Percentiles rank a stretch among this genome's conserved stretches.
These are phyloP conservation scores for Aepyceros melampus DNA, from an alignment of 2,113 vertebrate genomes.

Conservation along the genomic window DNA sequence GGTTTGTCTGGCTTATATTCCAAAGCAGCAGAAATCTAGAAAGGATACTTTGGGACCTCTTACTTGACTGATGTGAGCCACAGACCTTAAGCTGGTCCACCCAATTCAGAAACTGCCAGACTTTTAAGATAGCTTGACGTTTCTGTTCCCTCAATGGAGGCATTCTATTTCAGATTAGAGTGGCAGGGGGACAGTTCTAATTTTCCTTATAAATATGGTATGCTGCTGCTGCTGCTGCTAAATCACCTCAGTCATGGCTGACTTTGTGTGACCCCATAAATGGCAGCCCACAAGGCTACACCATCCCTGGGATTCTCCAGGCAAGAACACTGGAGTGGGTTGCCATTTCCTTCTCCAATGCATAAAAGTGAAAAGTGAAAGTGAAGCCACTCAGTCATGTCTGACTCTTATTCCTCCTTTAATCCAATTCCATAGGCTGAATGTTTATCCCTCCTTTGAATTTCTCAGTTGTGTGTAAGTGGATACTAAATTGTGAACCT, in stretches of 20 bases:
- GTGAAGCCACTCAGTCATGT: not conserved
- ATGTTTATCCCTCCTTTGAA: not conserved
- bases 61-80: not conserved
- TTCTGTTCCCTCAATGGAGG: not conserved
- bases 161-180: not conserved
- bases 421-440: not conserved
- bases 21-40: not conserved
- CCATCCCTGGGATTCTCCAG: not conserved
- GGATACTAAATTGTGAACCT: not conserved
- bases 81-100: not conserved
- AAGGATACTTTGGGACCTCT: not conserved
- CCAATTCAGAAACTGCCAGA: not conserved
- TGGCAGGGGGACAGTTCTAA: no score
- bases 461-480: not conserved
- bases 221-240: not conserved
- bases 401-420: not conserved
- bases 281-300: rapidly evolving
- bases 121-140: not conserved
- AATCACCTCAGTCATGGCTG: rapidly evolving
- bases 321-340: not conserved
- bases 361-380: not conserved
- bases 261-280: rapidly evolving
- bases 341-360: not conserved
- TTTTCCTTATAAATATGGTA: not conserved
- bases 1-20: not conserved